These are phyloP conservation scores for Myotis davidii DNA, from an alignment of 2,113 vertebrate species.

Conservation along the genomic window DNA sequence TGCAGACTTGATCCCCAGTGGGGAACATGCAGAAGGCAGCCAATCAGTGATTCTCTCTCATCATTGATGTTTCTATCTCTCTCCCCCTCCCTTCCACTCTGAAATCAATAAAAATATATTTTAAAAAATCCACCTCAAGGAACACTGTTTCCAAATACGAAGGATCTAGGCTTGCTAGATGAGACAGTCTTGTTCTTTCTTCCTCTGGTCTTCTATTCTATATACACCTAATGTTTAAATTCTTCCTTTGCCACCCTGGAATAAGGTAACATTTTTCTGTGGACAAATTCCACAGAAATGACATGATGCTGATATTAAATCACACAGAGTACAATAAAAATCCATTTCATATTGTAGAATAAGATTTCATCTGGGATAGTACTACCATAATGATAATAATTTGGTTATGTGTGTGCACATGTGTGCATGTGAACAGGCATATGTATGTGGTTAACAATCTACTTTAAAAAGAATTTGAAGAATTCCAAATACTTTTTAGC, in stretches of 20 bases:
- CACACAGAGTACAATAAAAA: background rate
- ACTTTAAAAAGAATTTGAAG: background rate
- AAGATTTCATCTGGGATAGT: background rate
- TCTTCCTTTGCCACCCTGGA: background rate
- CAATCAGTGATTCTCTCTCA: too few relatives aligned
- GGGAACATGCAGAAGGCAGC: too few relatives aligned
- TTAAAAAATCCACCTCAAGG: background rate
- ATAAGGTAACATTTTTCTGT: background rate
- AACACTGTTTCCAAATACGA: background rate
- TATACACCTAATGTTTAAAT: background rate
- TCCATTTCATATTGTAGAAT: background rate
- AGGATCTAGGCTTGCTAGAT: background rate
- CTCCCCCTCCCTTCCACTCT: too few relatives aligned
- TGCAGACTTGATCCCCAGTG: too few relatives aligned
- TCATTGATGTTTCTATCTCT: too few relatives aligned
- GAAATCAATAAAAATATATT: too few relatives aligned
- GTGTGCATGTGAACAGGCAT: background rate
- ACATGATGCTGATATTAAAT: background rate
- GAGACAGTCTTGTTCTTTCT: background rate
- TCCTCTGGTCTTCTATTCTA: background rate
- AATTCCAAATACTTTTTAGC: background rate
- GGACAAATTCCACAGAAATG: background rate
- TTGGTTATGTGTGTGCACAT: background rate
- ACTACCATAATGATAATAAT: background rate
- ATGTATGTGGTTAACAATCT: background rate